phyloP scores from a whole-genome alignment of 2,797 vertebrate genomes.

The Enteromius argenteus region DNA sequence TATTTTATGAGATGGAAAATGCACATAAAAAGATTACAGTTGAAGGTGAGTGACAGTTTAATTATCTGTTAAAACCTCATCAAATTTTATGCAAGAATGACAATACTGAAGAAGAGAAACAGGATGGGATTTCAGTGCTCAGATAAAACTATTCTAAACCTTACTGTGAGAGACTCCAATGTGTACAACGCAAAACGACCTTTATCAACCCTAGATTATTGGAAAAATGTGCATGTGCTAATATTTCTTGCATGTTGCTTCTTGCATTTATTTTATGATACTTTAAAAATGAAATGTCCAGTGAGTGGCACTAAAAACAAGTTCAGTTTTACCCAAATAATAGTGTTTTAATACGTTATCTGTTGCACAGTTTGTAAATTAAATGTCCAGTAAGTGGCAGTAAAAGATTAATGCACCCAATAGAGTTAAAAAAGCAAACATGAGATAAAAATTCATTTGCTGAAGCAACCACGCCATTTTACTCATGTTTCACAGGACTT shows the following conservation, averaged over 20 bases:
- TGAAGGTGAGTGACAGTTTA: neutral
- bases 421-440: neutral
- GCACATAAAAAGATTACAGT: neutral
- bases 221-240: neutral
- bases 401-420: neutral
- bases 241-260: neutral
- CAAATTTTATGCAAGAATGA: neutral
- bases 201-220: neutral
- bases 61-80: slow-evolving; percentile 15
- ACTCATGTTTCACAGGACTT: neutral
- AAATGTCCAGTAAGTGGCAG: neutral
- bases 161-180: slow-evolving; percentile 9
- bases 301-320: too few relatives aligned
- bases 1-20: neutral
- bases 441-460: neutral
- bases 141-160: neutral
- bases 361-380: too few relatives aligned
- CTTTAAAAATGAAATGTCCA: too few relatives aligned
- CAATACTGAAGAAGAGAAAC: neutral
- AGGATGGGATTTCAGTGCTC: neutral
- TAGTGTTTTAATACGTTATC: neutral
- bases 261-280: too few relatives aligned
- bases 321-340: neutral
- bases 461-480: neutral
- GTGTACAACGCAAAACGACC: neutral